Evolutionary conservation across 1,140 invertebrate species (phyloP).

Genomic region (Goniozus legneri): DNA sequence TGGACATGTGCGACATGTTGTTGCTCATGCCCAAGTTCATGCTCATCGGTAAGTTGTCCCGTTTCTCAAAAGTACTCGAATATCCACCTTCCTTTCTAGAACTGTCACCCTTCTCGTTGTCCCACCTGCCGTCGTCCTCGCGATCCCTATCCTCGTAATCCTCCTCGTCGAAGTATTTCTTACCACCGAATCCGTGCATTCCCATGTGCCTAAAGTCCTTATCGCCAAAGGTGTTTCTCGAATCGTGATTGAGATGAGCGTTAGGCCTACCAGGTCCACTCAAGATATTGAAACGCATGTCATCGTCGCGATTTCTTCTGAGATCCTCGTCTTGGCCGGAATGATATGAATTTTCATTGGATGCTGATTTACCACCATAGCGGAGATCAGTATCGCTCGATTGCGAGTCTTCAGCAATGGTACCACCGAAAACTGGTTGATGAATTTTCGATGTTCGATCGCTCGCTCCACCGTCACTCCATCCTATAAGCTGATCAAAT

Average conservation of each 20-base stretch:
- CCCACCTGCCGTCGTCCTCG: conserved; percentile 32
- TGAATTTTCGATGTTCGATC: conserved; percentile 39
- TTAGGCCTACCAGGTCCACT: conserved; percentile 29
- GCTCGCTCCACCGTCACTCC: conserved; percentile 37
- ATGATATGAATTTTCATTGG: conserved; percentile 15
- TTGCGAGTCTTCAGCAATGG: conserved; percentile 37
- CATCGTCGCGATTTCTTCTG: conserved; percentile 29
- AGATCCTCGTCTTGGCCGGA: conserved; percentile 28
- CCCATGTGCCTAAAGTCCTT: conserved; percentile 31
- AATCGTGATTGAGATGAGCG: conserved; percentile 22
- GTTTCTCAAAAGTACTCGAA: conserved; percentile 35
- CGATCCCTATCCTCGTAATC: conserved; percentile 30
- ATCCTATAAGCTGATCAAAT: conserved; percentile 50
- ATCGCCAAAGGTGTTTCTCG: conserved; percentile 28
- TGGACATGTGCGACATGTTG: conserved; percentile 25
- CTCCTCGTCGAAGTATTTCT: conserved; percentile 27
- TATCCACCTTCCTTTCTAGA: conserved; percentile 18
- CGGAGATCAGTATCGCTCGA: conserved; percentile 38
- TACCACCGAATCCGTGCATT: conserved; percentile 16
- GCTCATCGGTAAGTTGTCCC: conserved; percentile 21
- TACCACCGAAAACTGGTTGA: conserved; percentile 40
- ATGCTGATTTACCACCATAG: conserved; percentile 20
- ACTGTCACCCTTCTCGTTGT: conserved; percentile 28
- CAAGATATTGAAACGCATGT: conserved; percentile 23
- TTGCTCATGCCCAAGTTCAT: conserved; percentile 21